Percentiles rank a stretch among this genome's conserved stretches.
Conservation (phyloP, 2,888 invertebrate species). For the Archips xylosteana region DNA sequence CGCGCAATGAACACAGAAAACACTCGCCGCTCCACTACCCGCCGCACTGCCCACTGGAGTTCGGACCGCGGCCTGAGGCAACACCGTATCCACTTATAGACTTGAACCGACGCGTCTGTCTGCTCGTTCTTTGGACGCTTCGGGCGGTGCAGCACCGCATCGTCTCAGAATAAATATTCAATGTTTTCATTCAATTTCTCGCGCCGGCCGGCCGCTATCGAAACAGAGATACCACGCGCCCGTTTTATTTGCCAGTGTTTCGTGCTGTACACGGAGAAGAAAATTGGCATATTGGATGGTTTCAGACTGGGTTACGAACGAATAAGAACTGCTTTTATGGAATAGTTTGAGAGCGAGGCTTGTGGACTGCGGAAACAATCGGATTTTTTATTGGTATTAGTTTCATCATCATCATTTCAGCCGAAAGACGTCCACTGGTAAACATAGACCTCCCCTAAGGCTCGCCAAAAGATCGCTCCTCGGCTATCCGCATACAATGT, state of each 20-base stretch:
- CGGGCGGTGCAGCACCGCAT: slow-evolving; percentile 59
- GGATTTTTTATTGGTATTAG: too few relatives aligned
- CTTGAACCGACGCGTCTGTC: slow-evolving; percentile 1
- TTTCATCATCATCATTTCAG: too few relatives aligned
- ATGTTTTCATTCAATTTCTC: slow-evolving; percentile 82
- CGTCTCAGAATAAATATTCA: slow-evolving; percentile 80
- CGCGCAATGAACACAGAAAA: too few relatives aligned
- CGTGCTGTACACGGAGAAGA: background rate
- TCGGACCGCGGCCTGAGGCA: background rate
- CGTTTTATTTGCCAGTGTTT: slow-evolving; percentile 33
- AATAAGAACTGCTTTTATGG: background rate
- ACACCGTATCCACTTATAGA: background rate
- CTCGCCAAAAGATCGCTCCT: too few relatives aligned
- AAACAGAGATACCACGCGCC: slow-evolving; percentile 56
- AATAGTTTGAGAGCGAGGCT: too few relatives aligned
- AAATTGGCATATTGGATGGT: slow-evolving; percentile 8
- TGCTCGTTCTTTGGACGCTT: slow-evolving; percentile 44
- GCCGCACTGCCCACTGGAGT: too few relatives aligned
- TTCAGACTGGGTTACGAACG: background rate
- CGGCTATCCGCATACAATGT: too few relatives aligned
- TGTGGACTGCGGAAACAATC: too few relatives aligned
- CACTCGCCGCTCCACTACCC: too few relatives aligned
- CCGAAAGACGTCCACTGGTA: too few relatives aligned
- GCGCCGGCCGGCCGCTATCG: slow-evolving; percentile 51
- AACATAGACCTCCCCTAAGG: too few relatives aligned